Evolutionary conservation across 2,113 vertebrate species (phyloP).

Genomic region (Deroptyus accipitrinus): DNA sequence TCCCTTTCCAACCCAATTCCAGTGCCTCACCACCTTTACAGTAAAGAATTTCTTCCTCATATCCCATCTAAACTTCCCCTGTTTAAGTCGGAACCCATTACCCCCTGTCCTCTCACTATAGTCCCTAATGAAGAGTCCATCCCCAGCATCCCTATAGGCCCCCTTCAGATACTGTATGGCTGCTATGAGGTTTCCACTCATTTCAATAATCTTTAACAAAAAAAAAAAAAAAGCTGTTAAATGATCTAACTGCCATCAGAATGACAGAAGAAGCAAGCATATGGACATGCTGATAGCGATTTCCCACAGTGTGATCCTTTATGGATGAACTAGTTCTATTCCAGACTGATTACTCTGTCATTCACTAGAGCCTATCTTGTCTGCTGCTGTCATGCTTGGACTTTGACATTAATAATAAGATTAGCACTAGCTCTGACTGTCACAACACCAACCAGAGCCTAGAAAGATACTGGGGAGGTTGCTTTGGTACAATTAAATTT

Average conservation of each 20-base stretch:
- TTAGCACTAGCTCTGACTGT: slow-evolving; percentile 64
- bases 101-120: no score
- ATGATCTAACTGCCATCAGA: not conserved
- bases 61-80: no score
- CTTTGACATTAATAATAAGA: slow-evolving; percentile 77
- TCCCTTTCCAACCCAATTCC: no score
- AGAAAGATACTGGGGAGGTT: slow-evolving; percentile 16
- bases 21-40: no score
- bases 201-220: slow-evolving; percentile 45
- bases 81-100: no score
- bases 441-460: slow-evolving; percentile 29
- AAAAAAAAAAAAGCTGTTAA: slow-evolving; percentile 36
- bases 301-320: slow-evolving; percentile 58
- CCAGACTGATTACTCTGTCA: slow-evolving; percentile 75
- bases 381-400: slow-evolving; percentile 54
- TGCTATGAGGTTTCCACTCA: no score
- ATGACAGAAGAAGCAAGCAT: slow-evolving; percentile 30
- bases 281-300: slow-evolving; percentile 68
- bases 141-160: no score
- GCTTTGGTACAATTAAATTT: slow-evolving; percentile 50
- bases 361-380: slow-evolving; percentile 73
- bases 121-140: no score
- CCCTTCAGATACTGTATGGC: no score
- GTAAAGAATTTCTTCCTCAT: no score
- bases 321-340: slow-evolving; percentile 67